Evolutionary conservation across 2,888 invertebrate species (phyloP), one percentile per base, ranked within the genome.

Genomic region (Cantharis lateralis): DNA sequence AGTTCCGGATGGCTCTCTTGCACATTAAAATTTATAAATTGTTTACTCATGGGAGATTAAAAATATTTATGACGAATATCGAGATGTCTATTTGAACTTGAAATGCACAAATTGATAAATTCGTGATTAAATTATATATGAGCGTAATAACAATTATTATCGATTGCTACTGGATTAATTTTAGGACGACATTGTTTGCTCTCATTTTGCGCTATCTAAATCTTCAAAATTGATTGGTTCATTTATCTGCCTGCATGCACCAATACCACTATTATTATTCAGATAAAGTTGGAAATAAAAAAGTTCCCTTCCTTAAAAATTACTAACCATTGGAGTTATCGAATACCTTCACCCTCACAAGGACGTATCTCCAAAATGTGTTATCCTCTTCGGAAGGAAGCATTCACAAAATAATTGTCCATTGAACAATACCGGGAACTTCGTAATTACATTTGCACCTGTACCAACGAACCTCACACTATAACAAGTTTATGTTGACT

Each of bases 401-500:
- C 64, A 71, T 62, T 28, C 20, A 62, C 62, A 48, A 48, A 48
- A n/a, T 63, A 28, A 15, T 64, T n/a, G 16, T 13, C 18, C 15
- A 69, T 32, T 15, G 26, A 70, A 70, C 70, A 24, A 62, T 26
- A 62, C 70, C 64, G 64, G 18, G 24, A 66, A 64, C n/a, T 20
- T 20, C 64, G 64, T 66, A 20, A n/a, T 66, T 66, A 48, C 48
- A 20, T 66, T 66, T 20, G 24, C 24, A 66, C 18, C 64, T n/a
- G 18, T 20, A 66, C 64, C 24, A 66, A 15, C 64, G 64, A 66
- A 20, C 64, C 18, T 66, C 64, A 66, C 64, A 66, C 64, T 68
- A 28, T 72, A 62, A 63, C 72, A 68, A 76, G 72, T 76, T 63
- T 15, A 68, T 72, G 72, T 68, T 70, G 72, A 76, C 76, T 76